Base-by-base conservation (phyloP, 2,113 vertebrate species). In the Podocnemis expansa region DNA sequence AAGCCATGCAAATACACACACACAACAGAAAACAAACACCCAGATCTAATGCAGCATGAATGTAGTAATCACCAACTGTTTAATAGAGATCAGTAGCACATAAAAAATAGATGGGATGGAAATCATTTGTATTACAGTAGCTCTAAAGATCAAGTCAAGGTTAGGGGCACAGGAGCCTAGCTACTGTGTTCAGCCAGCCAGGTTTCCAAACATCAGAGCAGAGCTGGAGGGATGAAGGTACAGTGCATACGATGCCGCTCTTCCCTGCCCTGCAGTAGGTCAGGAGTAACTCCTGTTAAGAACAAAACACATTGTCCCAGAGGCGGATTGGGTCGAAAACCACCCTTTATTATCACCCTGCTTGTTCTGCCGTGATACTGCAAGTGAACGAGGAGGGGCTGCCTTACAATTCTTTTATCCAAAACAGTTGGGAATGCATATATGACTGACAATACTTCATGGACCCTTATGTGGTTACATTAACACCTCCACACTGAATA, bases 1-100 rank as follows among this genome's bases (percentile, higher is more conserved):
- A 97, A 96, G 95, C 90, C 90, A 31, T 52, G 89, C 88, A 82
- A 93, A 91, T 75, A 70, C 12, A 19, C 51, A 91, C 95, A 80
- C 96, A 92, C 82, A 79, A 93, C 93, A 91, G 97, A 92, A 97
- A 97, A 94, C 94, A 96, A 97, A 97, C 94, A 94, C 89, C 96
- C 54, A 96, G 93, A 93, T 93, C 94, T 97, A 93, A 96, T 81
- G 80, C 88, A 58, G 81, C 88, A 10, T 96, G 96, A 97, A 96
- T 51, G 94, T 82, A 91, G 95, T 96, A 90, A 97, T 97, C 95
- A 6, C 92, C 94, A 96, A 91, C 87, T 96, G 96, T 96, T 97
- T 96, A 96, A 97, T 96, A 96, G 89, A 96, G 95, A 96, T 85
- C 97, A 91, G 93, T 67, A 84, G 96, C 93, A 96, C 97, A 96